A percentile compares a stretch with the other conserved stretches of the same genome.
phyloP scores from a whole-genome alignment of 2,113 vertebrate species.

The Neogobius melanostomus region DNA sequence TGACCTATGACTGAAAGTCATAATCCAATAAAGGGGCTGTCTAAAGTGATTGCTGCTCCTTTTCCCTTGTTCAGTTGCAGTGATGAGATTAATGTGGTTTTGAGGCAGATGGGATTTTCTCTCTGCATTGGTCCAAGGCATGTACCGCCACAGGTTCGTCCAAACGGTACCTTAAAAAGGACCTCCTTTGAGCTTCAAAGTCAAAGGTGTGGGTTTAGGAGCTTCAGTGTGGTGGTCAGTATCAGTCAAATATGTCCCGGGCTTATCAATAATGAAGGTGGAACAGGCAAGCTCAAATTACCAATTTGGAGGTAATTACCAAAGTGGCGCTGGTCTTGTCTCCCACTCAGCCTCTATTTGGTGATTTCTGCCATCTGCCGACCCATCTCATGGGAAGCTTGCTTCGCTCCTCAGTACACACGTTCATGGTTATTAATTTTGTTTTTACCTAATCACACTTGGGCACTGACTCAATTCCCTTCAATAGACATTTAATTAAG shows the following conservation, averaged over 20 bases:
- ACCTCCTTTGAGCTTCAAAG: conserved; percentile 56
- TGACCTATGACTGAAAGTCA: conserved; percentile 54
- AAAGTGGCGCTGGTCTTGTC: conserved; percentile 66
- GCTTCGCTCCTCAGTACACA: conserved; percentile 44
- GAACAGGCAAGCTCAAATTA: conserved; percentile 72
- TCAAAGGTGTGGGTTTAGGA: conserved; percentile 37
- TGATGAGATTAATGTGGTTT: conserved; percentile 75
- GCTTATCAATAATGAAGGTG: conserved; percentile 73
- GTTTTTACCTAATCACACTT: conserved; percentile 75
- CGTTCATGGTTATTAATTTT: conserved; percentile 76
- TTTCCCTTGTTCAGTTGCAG: conserved; percentile 65
- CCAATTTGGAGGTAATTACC: conserved; percentile 71
- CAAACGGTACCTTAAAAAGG: conserved; percentile 18
- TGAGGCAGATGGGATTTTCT: conserved; percentile 71
- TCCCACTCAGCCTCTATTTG: conserved; percentile 48
- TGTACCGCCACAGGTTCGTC: conserved; percentile 8
- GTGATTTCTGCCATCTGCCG: conserved; percentile 69
- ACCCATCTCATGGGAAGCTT: conserved; percentile 58
- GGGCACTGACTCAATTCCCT: conserved; percentile 58
- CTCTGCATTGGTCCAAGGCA: conserved; percentile 20
- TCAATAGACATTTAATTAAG: conserved; percentile 80
- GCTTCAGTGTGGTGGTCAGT: conserved; percentile 16
- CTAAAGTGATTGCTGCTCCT: conserved; percentile 69
- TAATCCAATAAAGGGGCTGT: conserved; percentile 56
- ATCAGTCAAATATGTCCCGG: conserved; percentile 36